A percentile compares a stretch with the other conserved stretches of the same genome.
Conservation (phyloP, 1,140 invertebrate species). For the Bombus sibiricus region DNA sequence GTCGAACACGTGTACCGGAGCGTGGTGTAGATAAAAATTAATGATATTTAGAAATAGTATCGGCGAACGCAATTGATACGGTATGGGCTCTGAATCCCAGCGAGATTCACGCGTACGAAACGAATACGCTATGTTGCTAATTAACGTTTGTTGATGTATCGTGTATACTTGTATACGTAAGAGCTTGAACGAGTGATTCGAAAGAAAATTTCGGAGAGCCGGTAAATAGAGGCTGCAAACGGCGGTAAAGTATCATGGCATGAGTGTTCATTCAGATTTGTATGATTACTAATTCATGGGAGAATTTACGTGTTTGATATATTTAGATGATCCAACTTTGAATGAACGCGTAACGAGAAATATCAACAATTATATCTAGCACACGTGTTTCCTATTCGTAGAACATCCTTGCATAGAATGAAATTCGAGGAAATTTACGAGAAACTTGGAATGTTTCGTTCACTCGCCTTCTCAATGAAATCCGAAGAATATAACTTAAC, state of each 20-base stretch:
- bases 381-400: neutral
- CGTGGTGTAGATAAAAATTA: slow-evolving; percentile 17
- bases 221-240: neutral
- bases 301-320: neutral
- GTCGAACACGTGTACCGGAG: neutral
- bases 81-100: neutral
- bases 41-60: slow-evolving; percentile 20
- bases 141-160: neutral
- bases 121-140: neutral
- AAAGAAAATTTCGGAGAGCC: neutral
- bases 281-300: neutral
- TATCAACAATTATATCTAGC: slow-evolving; percentile 12
- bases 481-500: neutral
- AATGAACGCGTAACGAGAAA: neutral
- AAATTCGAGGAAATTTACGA: neutral
- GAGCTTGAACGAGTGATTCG: neutral
- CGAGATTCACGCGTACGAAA: neutral
- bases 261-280: slow-evolving; percentile 1
- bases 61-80: neutral
- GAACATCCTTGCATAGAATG: neutral
- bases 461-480: neutral
- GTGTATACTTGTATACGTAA: neutral
- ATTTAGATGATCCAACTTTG: neutral
- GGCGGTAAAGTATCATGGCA: neutral
- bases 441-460: neutral